Percentiles rank a stretch among this genome's conserved stretches.
These are phyloP conservation scores for Glareola pratincola DNA, from an alignment of 2,113 vertebrate genomes.

Conservation along the genomic window DNA sequence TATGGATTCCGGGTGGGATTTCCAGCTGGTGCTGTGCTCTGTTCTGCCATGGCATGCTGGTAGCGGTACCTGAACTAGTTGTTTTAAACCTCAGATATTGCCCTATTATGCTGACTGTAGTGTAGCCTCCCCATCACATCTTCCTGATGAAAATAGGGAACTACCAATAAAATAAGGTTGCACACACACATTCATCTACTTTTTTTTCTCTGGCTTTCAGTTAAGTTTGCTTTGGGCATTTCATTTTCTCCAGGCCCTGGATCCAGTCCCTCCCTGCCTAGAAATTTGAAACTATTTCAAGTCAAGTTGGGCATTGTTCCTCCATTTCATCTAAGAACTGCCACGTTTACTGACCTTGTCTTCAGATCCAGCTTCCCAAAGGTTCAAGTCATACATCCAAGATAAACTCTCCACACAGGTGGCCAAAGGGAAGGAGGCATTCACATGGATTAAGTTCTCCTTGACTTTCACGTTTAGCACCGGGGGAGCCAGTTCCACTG, in stretches of 20 bases:
- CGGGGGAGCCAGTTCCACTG: conserved; percentile 61
- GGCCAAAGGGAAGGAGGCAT: conserved; percentile 35
- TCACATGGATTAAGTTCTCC: background rate
- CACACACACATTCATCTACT: background rate
- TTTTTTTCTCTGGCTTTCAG: background rate
- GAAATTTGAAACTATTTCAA: background rate
- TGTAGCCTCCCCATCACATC: background rate
- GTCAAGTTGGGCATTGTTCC: background rate
- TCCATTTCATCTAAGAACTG: background rate
- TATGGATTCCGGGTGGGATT: background rate
- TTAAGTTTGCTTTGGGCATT: background rate
- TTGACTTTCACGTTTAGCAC: background rate
- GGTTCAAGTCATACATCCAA: conserved; percentile 29
- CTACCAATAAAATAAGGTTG: background rate
- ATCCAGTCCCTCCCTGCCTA: background rate
- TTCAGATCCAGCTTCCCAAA: conserved; percentile 45
- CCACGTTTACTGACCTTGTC: conserved; percentile 16
- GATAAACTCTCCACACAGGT: conserved; percentile 3
- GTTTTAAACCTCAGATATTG: background rate
- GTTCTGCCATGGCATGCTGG: background rate
- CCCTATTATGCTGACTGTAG: background rate
- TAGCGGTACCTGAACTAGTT: background rate
- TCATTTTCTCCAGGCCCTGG: background rate
- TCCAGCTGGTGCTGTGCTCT: background rate
- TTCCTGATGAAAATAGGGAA: background rate